Conservation (phyloP, 2,797 vertebrate species). For the Podarcis lilfordi region DNA sequence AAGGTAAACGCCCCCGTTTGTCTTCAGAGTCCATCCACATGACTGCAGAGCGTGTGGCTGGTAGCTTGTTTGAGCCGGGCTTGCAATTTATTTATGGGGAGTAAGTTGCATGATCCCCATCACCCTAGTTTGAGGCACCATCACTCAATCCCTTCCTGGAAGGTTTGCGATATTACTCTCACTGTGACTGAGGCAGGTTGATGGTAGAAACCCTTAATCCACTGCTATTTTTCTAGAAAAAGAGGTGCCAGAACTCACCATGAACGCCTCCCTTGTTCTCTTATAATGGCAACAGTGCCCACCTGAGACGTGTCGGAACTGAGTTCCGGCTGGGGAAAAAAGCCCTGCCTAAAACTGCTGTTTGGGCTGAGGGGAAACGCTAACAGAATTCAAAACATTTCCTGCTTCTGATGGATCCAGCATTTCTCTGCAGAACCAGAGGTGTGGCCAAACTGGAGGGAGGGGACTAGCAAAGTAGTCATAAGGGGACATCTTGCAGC, state of each 20-base stretch:
- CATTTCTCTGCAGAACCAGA: background rate
- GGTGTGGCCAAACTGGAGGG: too few species aligned
- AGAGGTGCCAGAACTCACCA: too few species aligned
- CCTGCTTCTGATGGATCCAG: background rate
- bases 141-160: background rate
- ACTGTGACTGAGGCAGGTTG: background rate
- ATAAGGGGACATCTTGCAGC: background rate
- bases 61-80: background rate
- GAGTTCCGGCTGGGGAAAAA: too few species aligned
- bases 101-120: background rate
- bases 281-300: too few species aligned
- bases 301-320: too few species aligned
- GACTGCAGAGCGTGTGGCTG: background rate
- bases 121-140: background rate
- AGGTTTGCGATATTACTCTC: background rate
- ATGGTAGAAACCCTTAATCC: background rate
- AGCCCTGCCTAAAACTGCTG: background rate
- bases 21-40: background rate
- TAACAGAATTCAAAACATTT: background rate
- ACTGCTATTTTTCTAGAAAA: too few species aligned
- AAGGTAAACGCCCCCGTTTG: background rate
- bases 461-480: background rate
- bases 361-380: background rate
- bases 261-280: too few species aligned
- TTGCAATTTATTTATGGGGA: background rate